These are phyloP conservation scores for Pachyuromys duprasi DNA, from an alignment of 2,797 vertebrate species.

Conservation along the genomic window DNA sequence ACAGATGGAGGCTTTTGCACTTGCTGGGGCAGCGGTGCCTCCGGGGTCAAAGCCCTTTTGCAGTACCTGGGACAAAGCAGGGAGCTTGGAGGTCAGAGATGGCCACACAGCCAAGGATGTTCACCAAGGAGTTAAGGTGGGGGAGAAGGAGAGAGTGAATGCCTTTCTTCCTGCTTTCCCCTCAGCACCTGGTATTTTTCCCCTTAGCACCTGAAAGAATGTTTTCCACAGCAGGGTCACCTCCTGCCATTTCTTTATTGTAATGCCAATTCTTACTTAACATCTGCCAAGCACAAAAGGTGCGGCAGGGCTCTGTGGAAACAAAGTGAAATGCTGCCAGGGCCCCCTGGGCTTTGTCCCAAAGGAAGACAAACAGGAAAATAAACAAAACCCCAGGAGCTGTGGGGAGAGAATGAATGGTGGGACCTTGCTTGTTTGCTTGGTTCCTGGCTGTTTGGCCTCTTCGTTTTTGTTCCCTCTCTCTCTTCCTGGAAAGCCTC, in stretches of 20 bases:
- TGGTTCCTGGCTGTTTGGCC: not conserved
- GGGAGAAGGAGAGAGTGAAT: not conserved
- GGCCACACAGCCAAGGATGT: not conserved
- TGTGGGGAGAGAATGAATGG: not conserved
- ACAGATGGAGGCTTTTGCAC: accelerated
- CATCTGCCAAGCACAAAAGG: constrained; percentile 43
- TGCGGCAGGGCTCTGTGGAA: not conserved
- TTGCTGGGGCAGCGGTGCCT: not conserved
- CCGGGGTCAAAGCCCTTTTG: not conserved
- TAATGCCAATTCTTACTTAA: constrained; percentile 49
- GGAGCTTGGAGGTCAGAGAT: not conserved
- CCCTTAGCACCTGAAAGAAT: not conserved
- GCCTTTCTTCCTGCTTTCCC: not conserved
- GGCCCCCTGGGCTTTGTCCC: not conserved
- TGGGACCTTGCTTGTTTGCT: not conserved
- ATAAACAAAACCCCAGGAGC: not conserved
- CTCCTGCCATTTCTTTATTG: constrained; percentile 43
- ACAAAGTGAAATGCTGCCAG: not conserved
- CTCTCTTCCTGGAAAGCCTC: constrained; percentile 18
- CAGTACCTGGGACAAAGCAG: not conserved
- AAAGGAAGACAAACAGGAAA: constrained; percentile 27
- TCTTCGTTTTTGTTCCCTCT: no score
- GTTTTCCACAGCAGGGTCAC: not conserved
- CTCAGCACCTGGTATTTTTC: not conserved
- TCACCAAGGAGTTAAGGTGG: not conserved